phyloP scores from a whole-genome alignment of 1,140 invertebrate species.

The Sitophilus oryzae region DNA sequence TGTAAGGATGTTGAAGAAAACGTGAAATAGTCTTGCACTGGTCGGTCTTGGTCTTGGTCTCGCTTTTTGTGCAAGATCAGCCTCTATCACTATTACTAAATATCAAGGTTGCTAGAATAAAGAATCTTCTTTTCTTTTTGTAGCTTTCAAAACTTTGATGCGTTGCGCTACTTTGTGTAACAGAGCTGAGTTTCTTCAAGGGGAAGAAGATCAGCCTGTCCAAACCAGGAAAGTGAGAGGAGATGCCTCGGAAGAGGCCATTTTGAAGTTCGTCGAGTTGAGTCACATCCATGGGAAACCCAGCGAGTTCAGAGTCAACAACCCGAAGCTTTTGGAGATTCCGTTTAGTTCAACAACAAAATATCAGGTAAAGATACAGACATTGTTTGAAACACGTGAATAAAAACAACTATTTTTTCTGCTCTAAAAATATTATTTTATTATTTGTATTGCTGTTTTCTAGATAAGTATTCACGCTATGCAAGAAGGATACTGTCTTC shows the following conservation, averaged over 20 bases:
- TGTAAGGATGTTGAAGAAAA: no score
- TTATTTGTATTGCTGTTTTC: constrained; percentile 13
- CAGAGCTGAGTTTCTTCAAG: constrained; percentile 67
- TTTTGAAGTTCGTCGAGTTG: constrained; percentile 70
- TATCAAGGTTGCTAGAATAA: no score
- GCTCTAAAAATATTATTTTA: not conserved
- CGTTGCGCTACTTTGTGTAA: constrained; percentile 70
- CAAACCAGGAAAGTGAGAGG: constrained; percentile 60
- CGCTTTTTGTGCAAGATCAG: no score
- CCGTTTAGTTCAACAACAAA: constrained; percentile 67
- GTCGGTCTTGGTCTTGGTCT: no score
- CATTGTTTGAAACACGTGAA: not conserved
- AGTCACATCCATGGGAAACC: constrained; percentile 57
- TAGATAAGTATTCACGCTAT: constrained; percentile 37
- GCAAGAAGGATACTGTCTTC: constrained; percentile 42
- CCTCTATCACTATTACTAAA: no score
- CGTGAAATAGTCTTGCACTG: no score
- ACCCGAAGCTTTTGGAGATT: constrained; percentile 73
- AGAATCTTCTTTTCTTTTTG: constrained; percentile 2
- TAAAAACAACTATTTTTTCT: no score
- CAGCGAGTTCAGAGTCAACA: constrained; percentile 48
- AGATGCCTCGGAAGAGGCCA: constrained; percentile 75
- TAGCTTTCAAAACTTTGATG: constrained; percentile 48
- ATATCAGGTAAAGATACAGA: constrained; percentile 45
- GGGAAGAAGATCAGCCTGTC: constrained; percentile 54